Base-by-base conservation (phyloP, 2,113 vertebrate species). In the Ondatra zibethicus region DNA sequence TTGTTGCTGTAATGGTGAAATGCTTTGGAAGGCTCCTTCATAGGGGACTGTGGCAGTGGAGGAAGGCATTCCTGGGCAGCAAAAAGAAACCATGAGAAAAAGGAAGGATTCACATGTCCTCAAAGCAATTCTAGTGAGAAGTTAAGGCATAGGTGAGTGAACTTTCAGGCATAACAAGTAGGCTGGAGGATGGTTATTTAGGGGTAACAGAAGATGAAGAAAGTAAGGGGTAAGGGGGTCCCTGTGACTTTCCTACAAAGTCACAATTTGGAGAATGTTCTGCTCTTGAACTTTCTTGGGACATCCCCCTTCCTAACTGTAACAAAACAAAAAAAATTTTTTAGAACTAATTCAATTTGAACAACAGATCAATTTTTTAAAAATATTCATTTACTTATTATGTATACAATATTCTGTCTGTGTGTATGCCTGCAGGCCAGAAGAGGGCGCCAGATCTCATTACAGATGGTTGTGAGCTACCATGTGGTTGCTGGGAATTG, bases 1-100 rank as follows among this genome's bases (percentile, higher is more conserved):
- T 99, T 99, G 99, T 99, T 99, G 98, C 97, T 99, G 98, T 99
- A 99, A 82, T 99, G 99, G 96, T 99, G 99, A 77, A 98, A 99
- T 0, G 98, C 98, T 98, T 97, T 99, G 11, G 98, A 98, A 0
- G 99, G 98, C 96, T 99, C 99, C 0, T 98, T 99, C 68, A 98
- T 96, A 0, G 99, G 98, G 0, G 99, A 98, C 77, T 98, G 98
- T 0, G 99, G 98, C 93, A 99, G 96, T 21, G 99, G 95, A n/a
- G 98, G 98, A 93, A 98, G 87, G 0, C 98, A 97, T 33, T 99
- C 99, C 99, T 99, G 98, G 5, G 7, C 90, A 80, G 94, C 14
- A 68, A 97, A 58, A 0, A 95, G n/a, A 96, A 98, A 76, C 65
- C 16, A 52, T 16, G 0, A 45, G 19, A 31, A 3, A 61, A 16